These are phyloP conservation scores for Tragelaphus buxtoni DNA, from an alignment of 2,113 vertebrate genomes.

Conservation along the genomic window DNA sequence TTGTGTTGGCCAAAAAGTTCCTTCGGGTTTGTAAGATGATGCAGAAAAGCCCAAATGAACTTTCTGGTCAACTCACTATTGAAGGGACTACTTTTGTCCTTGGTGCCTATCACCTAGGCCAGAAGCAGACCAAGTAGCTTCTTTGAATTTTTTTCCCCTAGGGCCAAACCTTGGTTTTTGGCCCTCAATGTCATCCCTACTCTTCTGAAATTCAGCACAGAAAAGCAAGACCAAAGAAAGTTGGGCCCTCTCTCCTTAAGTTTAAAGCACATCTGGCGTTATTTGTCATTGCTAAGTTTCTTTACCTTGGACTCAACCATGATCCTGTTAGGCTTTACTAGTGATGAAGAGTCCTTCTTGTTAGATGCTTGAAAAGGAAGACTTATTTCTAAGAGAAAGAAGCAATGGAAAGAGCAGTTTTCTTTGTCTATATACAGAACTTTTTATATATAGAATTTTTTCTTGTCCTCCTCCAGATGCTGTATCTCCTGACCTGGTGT, in stretches of 20 bases:
- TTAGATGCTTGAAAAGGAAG: not conserved
- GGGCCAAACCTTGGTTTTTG: not conserved
- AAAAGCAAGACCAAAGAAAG: not conserved
- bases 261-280: not conserved
- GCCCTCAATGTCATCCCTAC: not conserved
- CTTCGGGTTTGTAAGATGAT: fast-evolving
- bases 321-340: not conserved
- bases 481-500: not conserved
- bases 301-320: not conserved
- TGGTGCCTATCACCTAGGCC: not conserved
- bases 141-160: not conserved
- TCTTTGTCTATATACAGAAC: not conserved
- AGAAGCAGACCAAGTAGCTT: not conserved
- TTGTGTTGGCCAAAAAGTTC: not conserved
- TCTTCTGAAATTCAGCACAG: not conserved
- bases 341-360: not conserved
- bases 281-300: not conserved
- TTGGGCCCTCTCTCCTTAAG: not conserved
- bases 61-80: not conserved
- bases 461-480: not conserved
- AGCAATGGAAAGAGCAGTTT: not conserved
- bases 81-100: not conserved
- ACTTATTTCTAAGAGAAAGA: not conserved
- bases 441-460: not conserved
- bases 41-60: not conserved